These are phyloP conservation scores for Sturnus vulgaris DNA, from an alignment of 2,113 vertebrate genomes.

Conservation along the genomic window DNA sequence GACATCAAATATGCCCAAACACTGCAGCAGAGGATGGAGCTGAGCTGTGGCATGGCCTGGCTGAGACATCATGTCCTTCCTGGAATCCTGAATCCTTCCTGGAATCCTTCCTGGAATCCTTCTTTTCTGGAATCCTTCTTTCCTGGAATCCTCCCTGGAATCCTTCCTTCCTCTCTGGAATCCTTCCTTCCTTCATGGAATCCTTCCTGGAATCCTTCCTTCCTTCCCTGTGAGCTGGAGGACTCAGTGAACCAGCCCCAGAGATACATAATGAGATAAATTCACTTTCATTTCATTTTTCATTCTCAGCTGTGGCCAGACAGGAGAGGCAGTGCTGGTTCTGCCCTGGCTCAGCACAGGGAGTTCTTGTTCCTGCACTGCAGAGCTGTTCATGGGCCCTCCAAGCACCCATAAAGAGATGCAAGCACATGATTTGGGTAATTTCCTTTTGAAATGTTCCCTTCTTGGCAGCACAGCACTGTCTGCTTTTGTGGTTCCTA, in stretches of 20 bases:
- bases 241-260: not conserved
- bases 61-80: not conserved
- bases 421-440: not conserved
- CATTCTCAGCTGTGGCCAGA: not conserved
- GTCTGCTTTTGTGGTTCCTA: not conserved
- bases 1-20: not conserved
- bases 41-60: not conserved
- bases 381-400: not conserved
- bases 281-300: not conserved
- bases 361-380: not conserved
- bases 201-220: too few species aligned
- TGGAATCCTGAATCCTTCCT: too few species aligned
- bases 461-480: not conserved
- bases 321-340: not conserved
- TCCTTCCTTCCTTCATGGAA: not conserved
- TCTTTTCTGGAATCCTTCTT: not conserved
- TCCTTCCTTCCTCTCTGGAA: too few species aligned
- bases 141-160: too few species aligned
- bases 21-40: not conserved
- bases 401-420: not conserved
- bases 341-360: not conserved
- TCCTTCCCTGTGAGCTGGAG: not conserved
- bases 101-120: too few species aligned
- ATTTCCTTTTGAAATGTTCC: not conserved
- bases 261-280: fast-evolving